phyloP scores from a whole-genome alignment of 2,888 invertebrate species.

The Ommatoiulus sabulosus region DNA sequence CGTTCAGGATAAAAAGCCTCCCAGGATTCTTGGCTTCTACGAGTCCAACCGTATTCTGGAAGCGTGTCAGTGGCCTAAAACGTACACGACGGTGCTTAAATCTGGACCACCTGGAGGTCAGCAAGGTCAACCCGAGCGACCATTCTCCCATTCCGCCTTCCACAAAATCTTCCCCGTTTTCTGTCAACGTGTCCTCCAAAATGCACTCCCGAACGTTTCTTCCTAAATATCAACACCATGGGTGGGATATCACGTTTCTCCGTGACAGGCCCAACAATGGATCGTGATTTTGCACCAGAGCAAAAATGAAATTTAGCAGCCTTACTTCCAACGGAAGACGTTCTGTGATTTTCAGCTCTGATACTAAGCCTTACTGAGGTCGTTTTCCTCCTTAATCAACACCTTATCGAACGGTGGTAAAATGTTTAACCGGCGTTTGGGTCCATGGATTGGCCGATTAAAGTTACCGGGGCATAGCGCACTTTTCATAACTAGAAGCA shows the following conservation, averaged over 20 bases:
- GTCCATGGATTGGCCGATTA: no score
- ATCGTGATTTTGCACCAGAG: neutral
- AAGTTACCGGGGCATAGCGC: no score
- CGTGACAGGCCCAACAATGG: conserved; percentile 6
- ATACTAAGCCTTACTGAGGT: no score
- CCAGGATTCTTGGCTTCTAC: conserved; percentile 10
- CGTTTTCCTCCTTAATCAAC: no score
- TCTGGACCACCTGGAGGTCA: conserved; percentile 56
- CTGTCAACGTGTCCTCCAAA: conserved; percentile 18
- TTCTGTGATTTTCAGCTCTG: no score
- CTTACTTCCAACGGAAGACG: no score
- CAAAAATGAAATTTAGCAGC: neutral
- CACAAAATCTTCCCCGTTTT: conserved; percentile 10
- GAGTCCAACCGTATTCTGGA: neutral
- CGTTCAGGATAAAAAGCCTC: neutral
- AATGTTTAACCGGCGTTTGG: no score
- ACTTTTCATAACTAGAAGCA: no score
- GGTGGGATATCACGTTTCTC: conserved; percentile 51
- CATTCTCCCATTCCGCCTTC: neutral
- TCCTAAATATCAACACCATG: conserved; percentile 47
- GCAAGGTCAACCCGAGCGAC: conserved; percentile 24
- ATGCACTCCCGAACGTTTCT: neutral
- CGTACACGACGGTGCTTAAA: conserved; percentile 48
- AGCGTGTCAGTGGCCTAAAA: conserved; percentile 47
- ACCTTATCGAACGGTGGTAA: no score